Evolutionary conservation across 2,113 vertebrate species (phyloP).

Genomic region (Corapipo altera): DNA sequence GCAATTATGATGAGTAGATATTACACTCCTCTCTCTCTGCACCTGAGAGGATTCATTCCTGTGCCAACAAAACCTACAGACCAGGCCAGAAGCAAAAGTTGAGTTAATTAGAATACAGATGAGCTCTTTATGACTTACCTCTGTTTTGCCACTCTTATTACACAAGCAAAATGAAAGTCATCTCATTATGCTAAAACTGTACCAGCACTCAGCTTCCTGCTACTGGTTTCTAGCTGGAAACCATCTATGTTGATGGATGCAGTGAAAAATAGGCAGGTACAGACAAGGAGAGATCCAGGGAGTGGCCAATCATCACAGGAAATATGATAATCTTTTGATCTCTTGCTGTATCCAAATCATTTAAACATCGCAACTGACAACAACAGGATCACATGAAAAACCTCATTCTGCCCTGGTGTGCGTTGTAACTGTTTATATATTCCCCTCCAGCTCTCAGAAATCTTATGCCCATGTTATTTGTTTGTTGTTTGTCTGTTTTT

Average conservation of each 20-base stretch:
- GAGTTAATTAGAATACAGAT: constrained; percentile 63
- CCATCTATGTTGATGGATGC: neutral
- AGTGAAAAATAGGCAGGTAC: constrained; percentile 14
- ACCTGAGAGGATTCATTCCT: constrained; percentile 53
- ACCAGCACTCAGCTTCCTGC: constrained; percentile 9
- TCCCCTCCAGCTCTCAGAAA: neutral
- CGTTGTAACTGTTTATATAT: neutral
- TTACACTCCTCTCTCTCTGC: constrained; percentile 30
- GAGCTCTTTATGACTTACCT: constrained; percentile 47
- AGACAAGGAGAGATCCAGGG: constrained; percentile 25
- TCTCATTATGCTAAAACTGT: constrained; percentile 32
- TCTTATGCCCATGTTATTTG: neutral
- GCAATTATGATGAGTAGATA: constrained; percentile 59
- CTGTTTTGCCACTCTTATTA: constrained; percentile 37
- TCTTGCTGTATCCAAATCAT: constrained; percentile 13
- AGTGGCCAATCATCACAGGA: constrained; percentile 18
- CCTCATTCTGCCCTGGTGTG: neutral
- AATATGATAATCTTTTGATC: constrained; percentile 27
- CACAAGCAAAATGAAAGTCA: constrained; percentile 39
- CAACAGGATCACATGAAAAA: neutral
- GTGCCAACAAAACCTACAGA: constrained; percentile 54
- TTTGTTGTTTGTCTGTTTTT: constrained; percentile 9
- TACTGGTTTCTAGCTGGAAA: constrained; percentile 44
- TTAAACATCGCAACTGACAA: neutral
- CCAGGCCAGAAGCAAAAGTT: constrained; percentile 48